Evolutionary conservation across 2,113 vertebrate species (phyloP).

Genomic region (Labeo catla): DNA sequence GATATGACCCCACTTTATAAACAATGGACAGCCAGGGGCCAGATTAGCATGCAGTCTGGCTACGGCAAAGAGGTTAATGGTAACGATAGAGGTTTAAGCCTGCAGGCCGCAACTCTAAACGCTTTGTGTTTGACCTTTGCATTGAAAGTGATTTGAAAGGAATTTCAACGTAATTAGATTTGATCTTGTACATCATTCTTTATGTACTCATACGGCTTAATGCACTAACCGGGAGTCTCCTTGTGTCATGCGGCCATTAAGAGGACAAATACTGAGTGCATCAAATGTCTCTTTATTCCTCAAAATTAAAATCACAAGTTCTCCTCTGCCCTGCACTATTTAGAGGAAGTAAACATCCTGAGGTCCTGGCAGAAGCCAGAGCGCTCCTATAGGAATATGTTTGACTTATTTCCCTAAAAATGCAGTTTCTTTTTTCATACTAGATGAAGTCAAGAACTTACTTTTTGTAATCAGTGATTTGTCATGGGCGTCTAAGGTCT

Average conservation of each 20-base stretch:
- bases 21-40: constrained; percentile 59
- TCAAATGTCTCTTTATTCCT: constrained; percentile 49
- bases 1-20: constrained; percentile 60
- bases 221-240: constrained; percentile 16
- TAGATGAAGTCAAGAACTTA: constrained; percentile 4
- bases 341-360: constrained; percentile 26
- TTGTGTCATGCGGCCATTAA: constrained; percentile 45
- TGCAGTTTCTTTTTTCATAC: neutral
- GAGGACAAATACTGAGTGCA: constrained; percentile 38
- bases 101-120: constrained; percentile 46
- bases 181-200: constrained; percentile 33
- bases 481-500: constrained; percentile 18
- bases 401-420: constrained; percentile 16
- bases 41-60: constrained; percentile 56
- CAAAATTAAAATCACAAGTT: constrained; percentile 58
- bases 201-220: constrained; percentile 28
- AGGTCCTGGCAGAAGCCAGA: constrained; percentile 23
- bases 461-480: constrained; percentile 42
- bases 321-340: constrained; percentile 15
- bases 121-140: constrained; percentile 48
- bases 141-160: constrained; percentile 39
- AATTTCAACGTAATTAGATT: constrained; percentile 44
- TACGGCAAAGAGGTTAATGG: constrained; percentile 57
- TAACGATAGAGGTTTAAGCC: constrained; percentile 56
- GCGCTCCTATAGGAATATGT: neutral